These are phyloP conservation scores for Dinocampus coccinellae DNA, from an alignment of 2,888 invertebrate genomes.

Conservation along the genomic window DNA sequence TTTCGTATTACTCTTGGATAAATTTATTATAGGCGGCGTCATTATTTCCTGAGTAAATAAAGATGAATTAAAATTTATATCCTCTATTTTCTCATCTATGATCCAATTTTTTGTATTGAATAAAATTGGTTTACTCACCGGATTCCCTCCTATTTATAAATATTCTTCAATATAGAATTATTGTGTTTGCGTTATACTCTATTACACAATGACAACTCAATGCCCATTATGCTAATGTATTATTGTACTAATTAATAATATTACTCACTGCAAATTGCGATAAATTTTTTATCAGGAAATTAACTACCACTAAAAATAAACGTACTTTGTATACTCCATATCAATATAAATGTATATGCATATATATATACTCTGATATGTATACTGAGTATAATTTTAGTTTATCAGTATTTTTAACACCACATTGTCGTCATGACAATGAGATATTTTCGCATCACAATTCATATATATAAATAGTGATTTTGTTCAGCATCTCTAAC, in stretches of 20 bases:
- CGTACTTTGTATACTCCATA: background rate
- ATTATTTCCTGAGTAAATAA: background rate
- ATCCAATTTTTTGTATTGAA: too few relatives aligned
- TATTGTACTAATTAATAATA: background rate
- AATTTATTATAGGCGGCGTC: background rate
- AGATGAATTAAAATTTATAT: background rate
- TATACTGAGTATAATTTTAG: too few relatives aligned
- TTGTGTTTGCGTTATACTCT: background rate
- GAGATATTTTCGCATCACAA: too few relatives aligned
- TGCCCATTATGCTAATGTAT: background rate
- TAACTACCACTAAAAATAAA: background rate
- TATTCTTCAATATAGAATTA: background rate
- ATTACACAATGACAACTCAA: background rate
- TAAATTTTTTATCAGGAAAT: background rate
- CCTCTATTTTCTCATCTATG: background rate
- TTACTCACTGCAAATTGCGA: background rate
- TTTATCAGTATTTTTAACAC: too few relatives aligned
- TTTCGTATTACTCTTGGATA: background rate
- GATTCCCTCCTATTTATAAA: background rate
- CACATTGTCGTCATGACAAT: too few relatives aligned
- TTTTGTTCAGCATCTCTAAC: too few relatives aligned
- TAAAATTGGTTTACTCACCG: too few relatives aligned
- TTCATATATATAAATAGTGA: too few relatives aligned
- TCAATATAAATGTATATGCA: background rate
- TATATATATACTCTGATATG: background rate